These are phyloP conservation scores for Drosophila mettleri DNA, from an alignment of 2,888 invertebrate genomes.

Conservation along the genomic window DNA sequence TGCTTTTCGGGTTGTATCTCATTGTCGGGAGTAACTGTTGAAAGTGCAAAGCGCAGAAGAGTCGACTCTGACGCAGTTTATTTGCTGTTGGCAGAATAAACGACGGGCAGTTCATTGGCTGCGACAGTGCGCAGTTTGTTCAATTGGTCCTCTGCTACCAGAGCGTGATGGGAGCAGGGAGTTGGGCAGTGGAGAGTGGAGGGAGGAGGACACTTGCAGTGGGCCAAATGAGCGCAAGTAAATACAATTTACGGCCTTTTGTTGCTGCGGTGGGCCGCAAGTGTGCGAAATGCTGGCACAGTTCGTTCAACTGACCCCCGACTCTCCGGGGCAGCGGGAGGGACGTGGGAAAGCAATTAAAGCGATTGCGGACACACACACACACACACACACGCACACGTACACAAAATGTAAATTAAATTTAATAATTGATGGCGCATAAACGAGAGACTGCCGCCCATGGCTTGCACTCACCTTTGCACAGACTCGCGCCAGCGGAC, in stretches of 20 bases:
- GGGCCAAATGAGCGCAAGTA: slow-evolving; percentile 68
- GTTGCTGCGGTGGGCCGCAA: slow-evolving; percentile 67
- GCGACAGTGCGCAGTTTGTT: slow-evolving; percentile 55
- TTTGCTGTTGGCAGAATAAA: slow-evolving; percentile 63
- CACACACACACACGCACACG: too few relatives aligned
- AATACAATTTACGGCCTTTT: slow-evolving; percentile 77
- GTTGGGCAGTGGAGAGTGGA: slow-evolving; percentile 3
- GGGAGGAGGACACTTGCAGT: slow-evolving; percentile 26
- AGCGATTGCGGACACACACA: slow-evolving; percentile 69
- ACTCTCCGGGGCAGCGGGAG: background rate
- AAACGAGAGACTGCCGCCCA: slow-evolving; percentile 48
- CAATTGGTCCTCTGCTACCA: slow-evolving; percentile 53
- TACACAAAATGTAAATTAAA: slow-evolving; percentile 77
- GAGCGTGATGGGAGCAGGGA: slow-evolving; percentile 10
- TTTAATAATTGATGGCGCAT: slow-evolving; percentile 78
- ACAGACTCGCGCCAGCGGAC: slow-evolving; percentile 84
- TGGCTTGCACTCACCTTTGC: slow-evolving; percentile 73
- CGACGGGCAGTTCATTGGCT: slow-evolving; percentile 66
- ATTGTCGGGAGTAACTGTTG: slow-evolving; percentile 28
- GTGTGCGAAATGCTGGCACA: slow-evolving; percentile 48
- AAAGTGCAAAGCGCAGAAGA: slow-evolving; percentile 48
- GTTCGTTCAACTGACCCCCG: slow-evolving; percentile 55
- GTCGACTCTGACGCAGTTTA: slow-evolving; percentile 36
- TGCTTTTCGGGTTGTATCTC: slow-evolving; percentile 23
- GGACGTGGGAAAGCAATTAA: slow-evolving; percentile 64